Evolutionary conservation across 2,888 invertebrate genomes (phyloP).

Genomic region (Eilema caniola): DNA sequence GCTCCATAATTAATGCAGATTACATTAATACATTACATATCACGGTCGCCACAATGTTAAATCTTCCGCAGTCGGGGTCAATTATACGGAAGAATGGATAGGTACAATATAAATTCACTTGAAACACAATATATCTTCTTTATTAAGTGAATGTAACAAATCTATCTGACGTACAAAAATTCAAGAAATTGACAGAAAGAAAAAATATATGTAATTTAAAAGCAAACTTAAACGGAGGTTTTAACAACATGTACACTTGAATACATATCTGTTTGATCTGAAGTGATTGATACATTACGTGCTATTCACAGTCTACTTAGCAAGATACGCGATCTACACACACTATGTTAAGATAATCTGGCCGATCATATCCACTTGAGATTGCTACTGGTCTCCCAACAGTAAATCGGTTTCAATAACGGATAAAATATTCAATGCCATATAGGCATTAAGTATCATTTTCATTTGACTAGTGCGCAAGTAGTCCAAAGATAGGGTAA

Average conservation of each 20-base stretch:
- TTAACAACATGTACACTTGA: background rate
- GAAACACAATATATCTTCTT: no score
- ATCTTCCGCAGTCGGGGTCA: no score
- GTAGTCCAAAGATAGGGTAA: background rate
- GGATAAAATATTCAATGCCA: conserved; percentile 14
- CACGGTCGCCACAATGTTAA: no score
- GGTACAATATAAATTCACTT: no score
- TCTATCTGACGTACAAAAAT: no score
- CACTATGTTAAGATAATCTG: conserved; percentile 25
- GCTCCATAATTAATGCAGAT: no score
- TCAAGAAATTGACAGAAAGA: no score
- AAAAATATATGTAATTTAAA: no score
- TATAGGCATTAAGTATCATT: background rate
- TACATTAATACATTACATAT: no score
- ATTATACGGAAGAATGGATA: no score
- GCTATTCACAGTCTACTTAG: conserved; percentile 2
- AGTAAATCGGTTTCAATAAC: conserved; percentile 27
- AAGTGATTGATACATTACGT: conserved; percentile 17
- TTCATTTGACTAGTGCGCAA: background rate
- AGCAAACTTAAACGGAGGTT: no score
- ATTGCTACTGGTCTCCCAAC: conserved; percentile 17
- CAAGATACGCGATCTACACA: conserved; percentile 26
- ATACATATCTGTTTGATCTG: conserved; percentile 20
- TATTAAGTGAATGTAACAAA: no score
- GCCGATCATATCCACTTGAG: conserved; percentile 28